Evolutionary conservation across 2,797 vertebrate genomes (phyloP).

Genomic region (Rhinoraja longicauda): DNA sequence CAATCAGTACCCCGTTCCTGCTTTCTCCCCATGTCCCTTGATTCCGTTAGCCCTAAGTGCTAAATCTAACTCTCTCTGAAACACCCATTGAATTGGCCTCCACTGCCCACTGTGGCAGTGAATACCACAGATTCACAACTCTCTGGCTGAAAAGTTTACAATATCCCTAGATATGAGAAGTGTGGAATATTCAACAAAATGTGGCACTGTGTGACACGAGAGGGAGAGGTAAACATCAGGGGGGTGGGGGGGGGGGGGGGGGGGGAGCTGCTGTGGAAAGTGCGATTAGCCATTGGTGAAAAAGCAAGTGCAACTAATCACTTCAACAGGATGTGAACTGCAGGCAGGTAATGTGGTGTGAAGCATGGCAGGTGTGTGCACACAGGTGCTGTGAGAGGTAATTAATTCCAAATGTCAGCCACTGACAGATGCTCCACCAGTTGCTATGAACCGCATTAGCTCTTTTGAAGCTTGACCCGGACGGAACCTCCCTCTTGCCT

Average conservation of each 20-base stretch:
- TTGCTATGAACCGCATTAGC: neutral
- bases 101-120: no score
- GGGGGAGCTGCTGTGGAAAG: neutral
- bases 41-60: no score
- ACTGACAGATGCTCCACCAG: neutral
- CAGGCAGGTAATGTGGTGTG: no score
- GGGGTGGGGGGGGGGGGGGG: no score
- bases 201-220: neutral
- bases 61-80: no score
- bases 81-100: no score
- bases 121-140: no score
- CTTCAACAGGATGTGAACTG: neutral
- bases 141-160: neutral
- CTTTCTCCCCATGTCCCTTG: no score
- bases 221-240: neutral
- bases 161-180: no score
- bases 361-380: neutral
- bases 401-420: neutral
- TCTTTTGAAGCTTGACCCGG: neutral
- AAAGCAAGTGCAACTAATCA: no score
- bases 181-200: neutral
- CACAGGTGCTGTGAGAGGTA: neutral
- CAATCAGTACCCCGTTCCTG: no score
- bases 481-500: neutral
- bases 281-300: neutral